Percentiles rank a stretch among this genome's conserved stretches.
Evolutionary conservation across 2,888 invertebrate species (phyloP).

Genomic region (Lasioglossum villosulum): DNA sequence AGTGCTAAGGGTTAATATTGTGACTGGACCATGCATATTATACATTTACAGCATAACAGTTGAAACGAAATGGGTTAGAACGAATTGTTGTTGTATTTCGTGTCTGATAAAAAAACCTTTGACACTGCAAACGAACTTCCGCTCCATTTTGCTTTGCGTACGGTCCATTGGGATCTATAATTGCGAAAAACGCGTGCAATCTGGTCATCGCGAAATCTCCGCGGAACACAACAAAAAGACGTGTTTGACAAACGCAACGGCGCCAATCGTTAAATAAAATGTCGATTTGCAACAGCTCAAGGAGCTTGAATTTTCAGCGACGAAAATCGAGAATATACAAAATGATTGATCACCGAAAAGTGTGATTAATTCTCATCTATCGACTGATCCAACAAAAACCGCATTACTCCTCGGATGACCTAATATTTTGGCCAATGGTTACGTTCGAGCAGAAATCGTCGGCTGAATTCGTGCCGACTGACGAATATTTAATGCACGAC

Average conservation of each 20-base stretch:
- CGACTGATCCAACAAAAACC: background rate
- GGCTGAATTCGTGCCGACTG: background rate
- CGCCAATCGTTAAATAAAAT: background rate
- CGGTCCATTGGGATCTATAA: background rate
- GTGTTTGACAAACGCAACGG: background rate
- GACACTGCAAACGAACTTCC: background rate
- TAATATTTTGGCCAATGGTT: background rate
- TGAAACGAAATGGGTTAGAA: background rate
- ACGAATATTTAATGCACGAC: slow-evolving; percentile 17
- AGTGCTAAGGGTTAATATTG: too few relatives aligned
- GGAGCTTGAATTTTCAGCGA: background rate
- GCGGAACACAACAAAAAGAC: background rate
- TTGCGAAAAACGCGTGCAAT: background rate
- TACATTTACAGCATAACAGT: background rate
- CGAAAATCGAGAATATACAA: background rate
- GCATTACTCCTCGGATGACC: background rate
- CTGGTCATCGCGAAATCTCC: background rate
- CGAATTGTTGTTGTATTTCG: too few relatives aligned
- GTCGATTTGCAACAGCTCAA: background rate
- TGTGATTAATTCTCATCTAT: background rate
- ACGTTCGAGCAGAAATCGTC: background rate
- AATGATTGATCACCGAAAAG: background rate
- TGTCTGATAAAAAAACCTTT: background rate
- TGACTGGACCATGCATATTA: background rate
- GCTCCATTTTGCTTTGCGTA: background rate